Base-by-base conservation (phyloP, 2,113 vertebrate genomes). In the Urocitellus parryii region DNA sequence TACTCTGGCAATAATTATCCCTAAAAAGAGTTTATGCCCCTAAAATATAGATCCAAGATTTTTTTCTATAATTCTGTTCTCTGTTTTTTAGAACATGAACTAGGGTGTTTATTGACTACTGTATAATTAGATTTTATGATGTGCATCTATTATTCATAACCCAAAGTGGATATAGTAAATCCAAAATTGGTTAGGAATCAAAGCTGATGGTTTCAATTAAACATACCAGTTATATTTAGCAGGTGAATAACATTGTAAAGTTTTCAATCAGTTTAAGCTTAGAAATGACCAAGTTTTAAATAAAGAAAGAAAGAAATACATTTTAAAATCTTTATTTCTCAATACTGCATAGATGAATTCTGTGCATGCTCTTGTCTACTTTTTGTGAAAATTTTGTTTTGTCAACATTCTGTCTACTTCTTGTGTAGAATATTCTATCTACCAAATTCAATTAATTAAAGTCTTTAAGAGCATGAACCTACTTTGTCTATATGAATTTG, bases 121-220 rank as follows among this genome's bases (percentile, higher is more conserved):
- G 0, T 65, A 34, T 68, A 61, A 85, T 67, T 93, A 68, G 56
- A 73, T 74, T 83, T 90, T 84, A 92, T 72, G 22, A 29, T 45
- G 1, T 29, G 2, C 78, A 37, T 78, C 87, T 93, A 87, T 91
- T 91, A 76, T 67, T 17, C 4, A 67, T 79, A 48, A 90, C n/a
- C 25, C 81, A 70, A 83, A 93, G 27, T 76, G 13, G 70, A 85
- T 48, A 72, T 58, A 32, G 91, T 92, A 58, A 88, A 74, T 20
- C 74, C 39, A 70, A 63, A 53, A 24, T 37, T 91, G n/a, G 25
- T 95, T 82, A 95, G 78, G 74, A 37, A 87, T 80, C 56, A 87
- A 95, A 32, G 51, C 16, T 77, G n/a, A 65, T 78, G 32, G 74
- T 92, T 97, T 95, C 22, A 92, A n/a, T 79, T 79, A 67, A 76